Percentiles rank a stretch among this genome's conserved stretches.
phyloP scores from a whole-genome alignment of 2,113 vertebrate species.

The Zeus faber region DNA sequence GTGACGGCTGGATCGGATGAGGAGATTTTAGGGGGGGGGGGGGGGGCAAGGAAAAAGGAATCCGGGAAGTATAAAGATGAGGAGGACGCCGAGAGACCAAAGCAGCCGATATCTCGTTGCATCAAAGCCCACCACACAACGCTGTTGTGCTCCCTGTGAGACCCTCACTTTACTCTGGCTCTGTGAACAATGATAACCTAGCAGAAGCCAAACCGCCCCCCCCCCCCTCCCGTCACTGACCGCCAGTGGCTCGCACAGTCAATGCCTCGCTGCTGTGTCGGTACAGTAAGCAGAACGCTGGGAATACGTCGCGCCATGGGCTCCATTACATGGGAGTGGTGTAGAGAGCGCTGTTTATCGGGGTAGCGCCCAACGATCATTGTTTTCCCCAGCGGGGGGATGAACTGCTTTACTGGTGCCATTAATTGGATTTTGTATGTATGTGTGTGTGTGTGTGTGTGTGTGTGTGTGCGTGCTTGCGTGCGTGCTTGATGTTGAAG shows the following conservation, averaged over 20 bases:
- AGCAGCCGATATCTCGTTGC: too few relatives aligned
- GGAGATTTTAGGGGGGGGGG: too few relatives aligned
- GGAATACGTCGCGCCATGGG: neutral
- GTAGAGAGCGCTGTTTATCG: constrained; percentile 22
- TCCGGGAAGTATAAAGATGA: too few relatives aligned
- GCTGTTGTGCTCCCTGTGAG: too few relatives aligned
- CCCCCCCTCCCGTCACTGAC: neutral
- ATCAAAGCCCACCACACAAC: too few relatives aligned
- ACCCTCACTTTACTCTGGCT: constrained; percentile 22
- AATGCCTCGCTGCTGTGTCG: constrained; percentile 30
- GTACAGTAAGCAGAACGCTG: neutral
- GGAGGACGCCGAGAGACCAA: too few relatives aligned
- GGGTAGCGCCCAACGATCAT: constrained; percentile 24
- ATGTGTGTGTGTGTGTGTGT: constrained; percentile 32
- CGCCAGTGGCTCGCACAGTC: neutral
- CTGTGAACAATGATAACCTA: too few relatives aligned
- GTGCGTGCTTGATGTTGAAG: neutral
- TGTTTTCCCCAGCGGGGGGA: constrained; percentile 35
- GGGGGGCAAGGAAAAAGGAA: too few relatives aligned
- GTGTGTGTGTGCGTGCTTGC: neutral
- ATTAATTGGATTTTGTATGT: constrained; percentile 11
- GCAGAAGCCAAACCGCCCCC: too few relatives aligned
- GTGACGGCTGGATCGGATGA: too few relatives aligned
- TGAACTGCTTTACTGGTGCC: constrained; percentile 42
- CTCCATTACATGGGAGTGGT: constrained; percentile 22